phyloP scores from a whole-genome alignment of 2,888 invertebrate species.

The Parelbella ahira region DNA sequence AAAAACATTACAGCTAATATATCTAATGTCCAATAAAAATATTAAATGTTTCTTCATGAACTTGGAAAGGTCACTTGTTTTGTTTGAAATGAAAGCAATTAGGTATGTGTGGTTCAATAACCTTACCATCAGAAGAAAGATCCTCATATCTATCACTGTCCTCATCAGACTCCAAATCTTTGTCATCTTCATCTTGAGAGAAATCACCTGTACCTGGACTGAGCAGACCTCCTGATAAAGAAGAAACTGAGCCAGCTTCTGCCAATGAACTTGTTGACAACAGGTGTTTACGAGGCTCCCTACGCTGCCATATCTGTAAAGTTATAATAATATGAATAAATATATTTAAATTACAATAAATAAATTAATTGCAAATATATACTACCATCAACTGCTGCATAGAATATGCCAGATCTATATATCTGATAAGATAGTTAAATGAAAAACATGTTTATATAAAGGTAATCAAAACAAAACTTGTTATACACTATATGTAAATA shows the following conservation, averaged over 20 bases:
- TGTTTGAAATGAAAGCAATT: no score
- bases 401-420: slow-evolving; percentile 6
- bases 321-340: neutral
- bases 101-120: no score
- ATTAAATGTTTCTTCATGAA: no score
- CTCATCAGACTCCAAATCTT: slow-evolving; percentile 87
- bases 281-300: slow-evolving; percentile 92
- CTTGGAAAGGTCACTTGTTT: no score
- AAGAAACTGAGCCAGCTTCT: slow-evolving; percentile 92
- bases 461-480: neutral
- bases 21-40: no score
- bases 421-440: slow-evolving; percentile 4
- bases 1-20: no score
- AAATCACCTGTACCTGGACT: slow-evolving; percentile 89
- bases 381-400: neutral
- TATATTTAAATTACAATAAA: neutral
- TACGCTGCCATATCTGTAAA: slow-evolving; percentile 88
- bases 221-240: slow-evolving; percentile 89
- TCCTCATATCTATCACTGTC: slow-evolving; percentile 94
- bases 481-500: neutral
- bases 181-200: slow-evolving; percentile 91
- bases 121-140: slow-evolving; percentile 87
- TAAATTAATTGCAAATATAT: neutral
- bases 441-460: slow-evolving; percentile 4
- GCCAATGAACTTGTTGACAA: slow-evolving; percentile 91